A percentile compares a stretch with the other conserved stretches of the same genome.
Evolutionary conservation across 1,140 invertebrate genomes (phyloP).

Genomic region (Choristoneura fumiferana): DNA sequence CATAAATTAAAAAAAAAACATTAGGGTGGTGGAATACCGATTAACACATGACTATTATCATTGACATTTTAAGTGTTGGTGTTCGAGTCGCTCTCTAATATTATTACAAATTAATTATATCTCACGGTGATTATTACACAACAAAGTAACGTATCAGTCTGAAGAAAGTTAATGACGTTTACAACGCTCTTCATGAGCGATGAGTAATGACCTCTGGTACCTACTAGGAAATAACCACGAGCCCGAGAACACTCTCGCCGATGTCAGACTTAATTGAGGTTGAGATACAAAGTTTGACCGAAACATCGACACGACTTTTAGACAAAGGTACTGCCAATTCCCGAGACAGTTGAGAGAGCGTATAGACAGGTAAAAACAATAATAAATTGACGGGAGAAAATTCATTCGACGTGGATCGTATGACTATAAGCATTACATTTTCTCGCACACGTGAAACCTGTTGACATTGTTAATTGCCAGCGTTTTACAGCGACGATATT

Average conservation of each 20-base stretch:
- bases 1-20: neutral
- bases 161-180: conserved; percentile 45
- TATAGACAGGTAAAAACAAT: conserved; percentile 39
- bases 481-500: neutral
- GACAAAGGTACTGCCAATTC: conserved; percentile 58
- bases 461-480: neutral
- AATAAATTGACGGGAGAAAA: conserved; percentile 46
- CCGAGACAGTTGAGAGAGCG: conserved; percentile 29
- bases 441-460: neutral
- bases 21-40: neutral
- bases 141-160: conserved; percentile 38
- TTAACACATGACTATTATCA: conserved; percentile 6
- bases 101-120: conserved; percentile 43
- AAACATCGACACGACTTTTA: conserved; percentile 52
- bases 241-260: conserved; percentile 47
- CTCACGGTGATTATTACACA: conserved; percentile 29
- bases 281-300: conserved; percentile 46
- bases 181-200: conserved; percentile 43
- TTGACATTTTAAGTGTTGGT: conserved; percentile 20
- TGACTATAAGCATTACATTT: neutral
- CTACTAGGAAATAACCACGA: conserved; percentile 62
- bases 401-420: conserved; percentile 28
- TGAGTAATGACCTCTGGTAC: conserved; percentile 49
- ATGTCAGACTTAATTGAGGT: conserved; percentile 63
- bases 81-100: conserved; percentile 29